Conservation (phyloP, 1,140 invertebrate species). For the Druon quercuslanigerum region DNA sequence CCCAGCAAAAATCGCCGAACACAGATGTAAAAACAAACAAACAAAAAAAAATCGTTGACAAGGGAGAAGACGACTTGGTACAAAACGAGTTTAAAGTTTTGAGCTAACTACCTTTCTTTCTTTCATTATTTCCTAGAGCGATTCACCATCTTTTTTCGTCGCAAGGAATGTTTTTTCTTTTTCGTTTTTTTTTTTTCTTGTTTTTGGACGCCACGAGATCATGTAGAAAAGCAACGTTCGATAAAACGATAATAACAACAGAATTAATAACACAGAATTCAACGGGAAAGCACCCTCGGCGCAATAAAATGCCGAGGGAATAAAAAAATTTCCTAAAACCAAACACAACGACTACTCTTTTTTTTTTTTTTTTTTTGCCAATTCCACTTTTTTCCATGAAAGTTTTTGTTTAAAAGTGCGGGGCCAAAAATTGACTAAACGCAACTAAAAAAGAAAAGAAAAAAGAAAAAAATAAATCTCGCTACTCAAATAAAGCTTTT, state of each 20-base stretch:
- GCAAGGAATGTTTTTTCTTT: neutral
- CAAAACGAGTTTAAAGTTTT: neutral
- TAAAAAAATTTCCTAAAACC: neutral
- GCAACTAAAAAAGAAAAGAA: neutral
- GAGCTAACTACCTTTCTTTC: neutral
- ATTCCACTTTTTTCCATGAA: neutral
- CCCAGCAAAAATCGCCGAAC: conserved; percentile 26
- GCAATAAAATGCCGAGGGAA: neutral
- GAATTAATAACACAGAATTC: conserved; percentile 8
- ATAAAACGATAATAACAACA: conserved; percentile 7
- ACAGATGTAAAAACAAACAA: neutral
- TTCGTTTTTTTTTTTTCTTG: too few species aligned
- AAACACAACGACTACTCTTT: neutral
- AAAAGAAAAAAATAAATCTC: neutral
- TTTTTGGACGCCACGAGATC: neutral
- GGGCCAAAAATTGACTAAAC: neutral
- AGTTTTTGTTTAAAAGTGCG: too few species aligned
- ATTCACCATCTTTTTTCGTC: neutral
- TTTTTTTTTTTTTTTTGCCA: neutral
- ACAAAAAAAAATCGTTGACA: neutral
- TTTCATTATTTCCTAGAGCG: too few species aligned
- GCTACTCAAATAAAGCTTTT: conserved; percentile 15
- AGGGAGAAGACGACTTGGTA: neutral
- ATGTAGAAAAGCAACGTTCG: neutral
- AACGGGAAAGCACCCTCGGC: neutral